A percentile compares a stretch with the other conserved stretches of the same genome.
Evolutionary conservation across 2,888 invertebrate species (phyloP).

Genomic region (Rutpela maculata): DNA sequence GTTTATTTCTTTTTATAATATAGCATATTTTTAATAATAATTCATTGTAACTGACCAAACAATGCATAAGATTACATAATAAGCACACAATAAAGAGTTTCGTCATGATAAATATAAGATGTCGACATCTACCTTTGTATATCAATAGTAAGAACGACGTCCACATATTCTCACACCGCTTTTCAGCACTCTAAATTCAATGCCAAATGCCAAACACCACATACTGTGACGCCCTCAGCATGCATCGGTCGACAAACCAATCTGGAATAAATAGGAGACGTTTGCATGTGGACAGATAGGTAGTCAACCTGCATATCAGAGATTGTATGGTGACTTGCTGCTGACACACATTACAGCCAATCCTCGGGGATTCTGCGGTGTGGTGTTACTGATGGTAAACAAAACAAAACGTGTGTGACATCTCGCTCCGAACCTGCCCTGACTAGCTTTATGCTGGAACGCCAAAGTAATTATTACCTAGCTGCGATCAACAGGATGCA

Average conservation of each 20-base stretch:
- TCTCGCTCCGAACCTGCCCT: constrained; percentile 9
- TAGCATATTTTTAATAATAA: no score
- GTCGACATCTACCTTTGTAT: no score
- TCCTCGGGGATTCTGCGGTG: constrained; percentile 37
- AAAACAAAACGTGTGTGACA: constrained; percentile 37
- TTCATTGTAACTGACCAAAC: no score
- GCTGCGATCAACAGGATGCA: constrained; percentile 26
- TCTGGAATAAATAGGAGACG: constrained; percentile 14
- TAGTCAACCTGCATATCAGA: constrained; percentile 40
- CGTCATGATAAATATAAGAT: no score
- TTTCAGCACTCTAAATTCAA: neutral
- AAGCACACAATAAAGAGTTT: no score
- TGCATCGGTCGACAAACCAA: constrained; percentile 8
- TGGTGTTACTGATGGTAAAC: constrained; percentile 33
- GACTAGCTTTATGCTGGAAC: constrained; percentile 26
- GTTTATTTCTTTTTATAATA: no score
- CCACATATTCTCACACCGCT: neutral
- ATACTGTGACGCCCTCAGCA: neutral
- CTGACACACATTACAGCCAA: constrained; percentile 39
- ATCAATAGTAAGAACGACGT: no score
- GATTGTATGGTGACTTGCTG: constrained; percentile 43
- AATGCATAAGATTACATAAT: no score
- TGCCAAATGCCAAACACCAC: constrained; percentile 4
- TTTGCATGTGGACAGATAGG: constrained; percentile 23
- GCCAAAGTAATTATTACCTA: constrained; percentile 39